phyloP scores from a whole-genome alignment of 2,113 vertebrate species.

The Phaethon lepturus region DNA sequence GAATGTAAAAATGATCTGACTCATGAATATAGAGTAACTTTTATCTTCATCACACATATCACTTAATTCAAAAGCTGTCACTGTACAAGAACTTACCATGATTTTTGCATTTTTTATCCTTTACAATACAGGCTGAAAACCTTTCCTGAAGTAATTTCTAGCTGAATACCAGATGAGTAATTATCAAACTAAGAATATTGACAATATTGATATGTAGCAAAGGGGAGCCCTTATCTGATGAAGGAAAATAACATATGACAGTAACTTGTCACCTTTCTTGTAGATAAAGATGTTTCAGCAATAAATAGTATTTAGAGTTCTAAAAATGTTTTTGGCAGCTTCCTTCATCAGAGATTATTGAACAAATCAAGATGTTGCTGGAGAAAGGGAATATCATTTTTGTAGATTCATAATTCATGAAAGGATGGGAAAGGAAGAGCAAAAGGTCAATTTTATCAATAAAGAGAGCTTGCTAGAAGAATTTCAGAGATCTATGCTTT shows the following conservation, averaged over 20 bases:
- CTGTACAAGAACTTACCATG: background rate
- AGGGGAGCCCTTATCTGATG: background rate
- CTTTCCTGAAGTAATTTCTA: background rate
- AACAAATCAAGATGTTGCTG: background rate
- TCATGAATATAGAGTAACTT: background rate
- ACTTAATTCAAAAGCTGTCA: background rate
- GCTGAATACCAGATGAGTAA: background rate
- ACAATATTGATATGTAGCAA: background rate
- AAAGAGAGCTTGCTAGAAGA: background rate
- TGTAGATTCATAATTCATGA: background rate
- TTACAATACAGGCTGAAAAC: background rate
- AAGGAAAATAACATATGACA: background rate
- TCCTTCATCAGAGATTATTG: background rate
- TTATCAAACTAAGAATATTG: background rate
- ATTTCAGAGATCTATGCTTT: background rate
- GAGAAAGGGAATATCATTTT: background rate
- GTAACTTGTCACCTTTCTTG: background rate
- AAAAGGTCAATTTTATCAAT: background rate
- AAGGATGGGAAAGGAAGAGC: background rate
- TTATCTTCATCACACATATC: background rate
- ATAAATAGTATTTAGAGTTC: background rate
- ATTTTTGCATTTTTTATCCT: background rate
- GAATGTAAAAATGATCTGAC: background rate
- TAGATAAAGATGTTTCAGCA: background rate
- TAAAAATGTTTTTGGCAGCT: background rate